Conservation (phyloP, 2,797 vertebrate genomes). For the Tenualosa ilisha region DNA sequence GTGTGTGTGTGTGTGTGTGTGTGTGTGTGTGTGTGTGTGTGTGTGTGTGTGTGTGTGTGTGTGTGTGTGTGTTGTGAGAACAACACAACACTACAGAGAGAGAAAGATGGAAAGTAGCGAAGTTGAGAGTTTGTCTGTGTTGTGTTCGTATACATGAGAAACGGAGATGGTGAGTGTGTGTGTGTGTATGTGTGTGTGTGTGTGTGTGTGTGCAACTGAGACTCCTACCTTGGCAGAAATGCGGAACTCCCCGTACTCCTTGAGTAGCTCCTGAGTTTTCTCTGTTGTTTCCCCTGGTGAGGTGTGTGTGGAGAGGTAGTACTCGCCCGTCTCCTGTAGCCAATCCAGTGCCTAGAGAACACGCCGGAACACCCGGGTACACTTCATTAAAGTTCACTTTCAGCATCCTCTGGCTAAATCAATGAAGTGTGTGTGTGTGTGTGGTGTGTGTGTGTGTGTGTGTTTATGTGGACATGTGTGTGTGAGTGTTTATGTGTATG, state of each 20-base stretch:
- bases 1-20: too few species aligned
- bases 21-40: too few species aligned
- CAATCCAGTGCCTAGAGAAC: slow-evolving; percentile 88
- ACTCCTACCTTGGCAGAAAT: slow-evolving; percentile 88
- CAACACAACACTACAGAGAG: too few species aligned
- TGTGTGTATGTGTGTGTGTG: neutral
- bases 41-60: too few species aligned
- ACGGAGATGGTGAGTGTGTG: neutral
- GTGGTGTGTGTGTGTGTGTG: slow-evolving; percentile 4
- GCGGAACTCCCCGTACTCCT: slow-evolving; percentile 91
- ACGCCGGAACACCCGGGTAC: neutral
- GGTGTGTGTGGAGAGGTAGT: slow-evolving; percentile 91
- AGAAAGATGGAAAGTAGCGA: too few species aligned
- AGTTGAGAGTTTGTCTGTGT: too few species aligned
- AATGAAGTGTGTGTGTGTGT: neutral
- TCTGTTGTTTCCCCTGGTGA: slow-evolving; percentile 83
- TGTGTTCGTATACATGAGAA: too few species aligned
- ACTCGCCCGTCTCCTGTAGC: slow-evolving; percentile 95
- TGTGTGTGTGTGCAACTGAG: neutral
- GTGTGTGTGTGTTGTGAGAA: too few species aligned
- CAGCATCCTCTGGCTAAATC: slow-evolving; percentile 10
- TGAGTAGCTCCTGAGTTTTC: slow-evolving; percentile 91
- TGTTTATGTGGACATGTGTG: neutral
- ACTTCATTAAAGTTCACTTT: neutral
- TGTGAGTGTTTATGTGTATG: neutral